Conservation (phyloP, 2,888 invertebrate genomes). For the Gandaritis pyraliata region DNA sequence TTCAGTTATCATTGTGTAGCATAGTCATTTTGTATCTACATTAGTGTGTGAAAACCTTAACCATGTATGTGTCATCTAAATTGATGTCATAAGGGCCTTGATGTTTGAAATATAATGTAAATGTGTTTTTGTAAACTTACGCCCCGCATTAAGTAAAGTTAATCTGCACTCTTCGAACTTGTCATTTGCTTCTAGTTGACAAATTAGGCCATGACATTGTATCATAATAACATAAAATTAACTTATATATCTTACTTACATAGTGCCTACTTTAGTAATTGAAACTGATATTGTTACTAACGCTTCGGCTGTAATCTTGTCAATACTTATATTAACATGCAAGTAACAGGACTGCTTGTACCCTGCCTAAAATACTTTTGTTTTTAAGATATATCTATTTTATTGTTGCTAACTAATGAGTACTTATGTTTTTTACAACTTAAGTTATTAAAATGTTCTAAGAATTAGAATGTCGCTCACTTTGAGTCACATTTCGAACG, state of each 20-base stretch:
- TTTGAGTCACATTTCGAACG: constrained; percentile 5
- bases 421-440: constrained; percentile 18
- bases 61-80: constrained; percentile 14
- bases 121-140: constrained; percentile 3
- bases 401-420: constrained; percentile 16
- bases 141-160: constrained; percentile 9
- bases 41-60: constrained; percentile 21
- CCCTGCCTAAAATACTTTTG: constrained; percentile 36
- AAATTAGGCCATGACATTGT: constrained; percentile 49
- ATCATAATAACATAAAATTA: constrained; percentile 23
- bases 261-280: constrained; percentile 30
- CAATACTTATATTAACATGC: constrained; percentile 10
- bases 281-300: constrained; percentile 30
- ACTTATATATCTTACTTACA: constrained; percentile 18
- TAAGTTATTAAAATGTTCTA: constrained; percentile 16
- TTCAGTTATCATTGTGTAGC: constrained; percentile 23
- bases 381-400: constrained; percentile 33
- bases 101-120: constrained; percentile 13
- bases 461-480: constrained; percentile 3
- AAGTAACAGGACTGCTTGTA: constrained; percentile 17
- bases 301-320: constrained; percentile 24
- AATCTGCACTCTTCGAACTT: constrained; percentile 30
- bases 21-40: constrained; percentile 31
- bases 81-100: constrained; percentile 5
- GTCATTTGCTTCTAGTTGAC: constrained; percentile 47